phyloP scores from a whole-genome alignment of 2,888 invertebrate genomes.

The Hedya salicella region DNA sequence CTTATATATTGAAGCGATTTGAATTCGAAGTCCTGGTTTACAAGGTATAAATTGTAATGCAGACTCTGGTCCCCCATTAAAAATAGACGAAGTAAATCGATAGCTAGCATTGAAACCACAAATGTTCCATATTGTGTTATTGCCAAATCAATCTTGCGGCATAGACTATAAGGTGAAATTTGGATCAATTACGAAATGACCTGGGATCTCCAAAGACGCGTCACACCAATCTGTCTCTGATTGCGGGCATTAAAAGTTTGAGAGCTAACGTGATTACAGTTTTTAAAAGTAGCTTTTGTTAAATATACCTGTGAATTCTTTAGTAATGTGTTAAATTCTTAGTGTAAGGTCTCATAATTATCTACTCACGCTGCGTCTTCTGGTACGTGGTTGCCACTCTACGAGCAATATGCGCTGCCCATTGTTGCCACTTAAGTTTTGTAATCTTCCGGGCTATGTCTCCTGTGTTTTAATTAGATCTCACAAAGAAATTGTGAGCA shows the following conservation, averaged over 20 bases:
- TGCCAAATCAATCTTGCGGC: background rate
- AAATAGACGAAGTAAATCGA: conserved; percentile 3
- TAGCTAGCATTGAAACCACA: background rate
- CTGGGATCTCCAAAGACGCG: conserved; percentile 6
- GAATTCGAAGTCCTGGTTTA: background rate
- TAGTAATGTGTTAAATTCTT: no score
- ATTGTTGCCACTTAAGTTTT: no score
- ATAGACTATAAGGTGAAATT: background rate
- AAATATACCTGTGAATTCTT: background rate
- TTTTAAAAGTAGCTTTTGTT: conserved; percentile 8
- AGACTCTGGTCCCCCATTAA: background rate
- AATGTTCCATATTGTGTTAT: background rate
- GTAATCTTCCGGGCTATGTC: no score
- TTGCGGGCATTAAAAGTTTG: conserved; percentile 28
- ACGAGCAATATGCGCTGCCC: no score
- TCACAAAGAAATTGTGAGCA: no score
- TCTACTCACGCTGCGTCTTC: no score
- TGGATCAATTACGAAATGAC: background rate
- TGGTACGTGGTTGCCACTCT: no score
- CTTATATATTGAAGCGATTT: background rate
- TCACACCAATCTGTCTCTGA: conserved; percentile 21
- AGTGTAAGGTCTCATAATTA: no score
- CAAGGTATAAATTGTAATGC: background rate
- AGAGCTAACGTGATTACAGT: conserved; percentile 5
- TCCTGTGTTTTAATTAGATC: no score